Evolutionary conservation across 2,797 vertebrate species (phyloP).

Genomic region (Sebastes matsubarae): DNA sequence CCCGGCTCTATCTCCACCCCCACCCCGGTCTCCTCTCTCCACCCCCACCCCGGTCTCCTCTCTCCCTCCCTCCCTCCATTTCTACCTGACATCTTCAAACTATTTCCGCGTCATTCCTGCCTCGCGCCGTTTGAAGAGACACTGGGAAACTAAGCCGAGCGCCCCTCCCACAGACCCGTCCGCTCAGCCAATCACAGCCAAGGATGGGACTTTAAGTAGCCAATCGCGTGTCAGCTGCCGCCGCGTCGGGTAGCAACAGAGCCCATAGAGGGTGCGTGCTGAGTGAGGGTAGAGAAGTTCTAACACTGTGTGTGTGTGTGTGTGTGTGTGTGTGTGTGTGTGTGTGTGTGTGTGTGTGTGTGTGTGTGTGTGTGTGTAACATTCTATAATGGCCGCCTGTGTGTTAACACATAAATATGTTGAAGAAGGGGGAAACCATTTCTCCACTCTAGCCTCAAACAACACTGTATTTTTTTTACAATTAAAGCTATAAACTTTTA

Average conservation of each 20-base stretch:
- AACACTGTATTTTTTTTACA: not conserved
- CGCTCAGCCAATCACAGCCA: constrained; percentile 72
- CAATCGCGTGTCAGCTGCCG: constrained; percentile 81
- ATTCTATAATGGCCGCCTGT: not conserved
- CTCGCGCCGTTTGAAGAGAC: constrained; percentile 77
- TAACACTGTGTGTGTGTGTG: constrained; percentile 46
- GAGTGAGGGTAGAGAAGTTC: constrained; percentile 78
- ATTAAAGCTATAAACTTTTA: not conserved
- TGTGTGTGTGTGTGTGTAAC: not conserved
- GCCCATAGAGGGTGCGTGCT: constrained; percentile 72
- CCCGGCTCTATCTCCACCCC: constrained; percentile 16
- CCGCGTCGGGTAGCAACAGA: constrained; percentile 88
- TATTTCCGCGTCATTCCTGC: constrained; percentile 85
- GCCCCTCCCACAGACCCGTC: constrained; percentile 74
- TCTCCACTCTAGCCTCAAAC: not conserved
- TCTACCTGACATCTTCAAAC: constrained; percentile 85
- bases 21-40: constrained; percentile 7
- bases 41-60: not conserved
- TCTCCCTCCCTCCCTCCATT: constrained; percentile 51
- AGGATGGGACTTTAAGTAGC: constrained; percentile 61
- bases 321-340: not conserved
- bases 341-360: not conserved
- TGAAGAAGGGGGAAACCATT: not conserved
- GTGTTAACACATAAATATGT: not conserved
- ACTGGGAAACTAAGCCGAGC: constrained; percentile 68